Evolutionary conservation across 2,113 vertebrate species (phyloP), one percentile per base, ranked within the genome.

Genomic region (Orthonyx spaldingii): DNA sequence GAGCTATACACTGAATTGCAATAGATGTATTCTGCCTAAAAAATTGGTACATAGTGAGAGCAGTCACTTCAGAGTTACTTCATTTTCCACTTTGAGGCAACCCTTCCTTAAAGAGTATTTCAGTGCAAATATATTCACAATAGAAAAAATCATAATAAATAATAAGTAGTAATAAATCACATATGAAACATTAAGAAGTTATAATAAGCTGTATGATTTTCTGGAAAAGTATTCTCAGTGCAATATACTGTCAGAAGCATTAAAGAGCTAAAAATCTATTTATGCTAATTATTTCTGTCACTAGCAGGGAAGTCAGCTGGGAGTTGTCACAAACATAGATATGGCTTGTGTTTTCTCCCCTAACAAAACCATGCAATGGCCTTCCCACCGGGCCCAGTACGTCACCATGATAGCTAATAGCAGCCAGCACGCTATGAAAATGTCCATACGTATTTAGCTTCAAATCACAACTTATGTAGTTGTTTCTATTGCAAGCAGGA

Each of bases 231-330:
- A 76, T 87, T 94, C 70, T 90, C 15, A 59, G 46, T 77, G 63
- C 66, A 69, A 49, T 61, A 79, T 81, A 26, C 57, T 56, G 39
- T 85, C 13, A 16, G 88, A 94, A 52, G 47, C 52, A 78, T 92
- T 90, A 86, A 93, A 92, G 59, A 90, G 56, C 71, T 94, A 84
- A 95, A 96, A 94, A 66, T 47, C 84, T 87, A 52, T 93, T 89
- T 70, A 83, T 88, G 75, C 13, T 93, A 85, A 93, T 94, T 93
- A 87, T 89, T 85, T 76, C 55, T 95, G 70, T 85, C 59, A 87
- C 74, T 42, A 57, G 46, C 44, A 85, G 32, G 42, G 27, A 87
- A 82, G n/a, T 16, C 91, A 91, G 41, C 50, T 87, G 87, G 89
- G 82, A 96, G 83, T 96, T 63, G 13, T 84, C 94, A 92, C 49